Conservation (phyloP, 2,888 invertebrate genomes). For the Hirtodrosophila histrioides region DNA sequence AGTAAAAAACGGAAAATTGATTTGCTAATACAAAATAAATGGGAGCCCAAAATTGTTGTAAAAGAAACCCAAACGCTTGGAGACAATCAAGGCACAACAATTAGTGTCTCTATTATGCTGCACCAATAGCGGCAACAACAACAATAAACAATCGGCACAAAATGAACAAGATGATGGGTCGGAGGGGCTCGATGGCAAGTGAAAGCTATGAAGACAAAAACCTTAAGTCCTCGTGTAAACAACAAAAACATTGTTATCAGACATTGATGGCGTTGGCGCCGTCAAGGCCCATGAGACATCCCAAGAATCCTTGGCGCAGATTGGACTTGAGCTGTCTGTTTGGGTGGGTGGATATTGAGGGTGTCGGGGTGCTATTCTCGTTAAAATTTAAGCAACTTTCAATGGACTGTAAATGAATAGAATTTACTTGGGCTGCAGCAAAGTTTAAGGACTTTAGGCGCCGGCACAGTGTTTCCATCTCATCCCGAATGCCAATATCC, state of each 20-base stretch:
- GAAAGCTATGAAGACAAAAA: constrained; percentile 58
- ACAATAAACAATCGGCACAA: constrained; percentile 60
- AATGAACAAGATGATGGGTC: constrained; percentile 27
- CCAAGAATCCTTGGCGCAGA: constrained; percentile 46
- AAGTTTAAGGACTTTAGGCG: constrained; percentile 45
- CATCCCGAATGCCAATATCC: constrained; percentile 43
- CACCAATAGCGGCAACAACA: constrained; percentile 33
- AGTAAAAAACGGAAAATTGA: constrained; percentile 30
- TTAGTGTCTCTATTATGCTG: constrained; percentile 69
- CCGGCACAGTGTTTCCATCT: constrained; percentile 25
- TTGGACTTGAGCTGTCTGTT: constrained; percentile 29
- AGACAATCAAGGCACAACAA: constrained; percentile 50
- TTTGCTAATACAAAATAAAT: constrained; percentile 5
- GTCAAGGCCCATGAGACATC: constrained; percentile 36
- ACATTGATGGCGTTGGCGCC: constrained; percentile 71
- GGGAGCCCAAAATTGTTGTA: constrained; percentile 14
- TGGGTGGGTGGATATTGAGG: not conserved
- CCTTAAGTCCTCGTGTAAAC: constrained; percentile 67
- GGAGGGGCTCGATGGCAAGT: constrained; percentile 33
- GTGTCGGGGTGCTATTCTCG: constrained; percentile 37
- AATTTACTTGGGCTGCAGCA: constrained; percentile 47
- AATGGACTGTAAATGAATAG: constrained; percentile 74
- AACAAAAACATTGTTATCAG: constrained; percentile 66
- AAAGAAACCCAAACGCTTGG: constrained; percentile 37
- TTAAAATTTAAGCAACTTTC: constrained; percentile 76